Base-by-base conservation (phyloP, 2,797 vertebrate genomes). In the Muscicapa striata region DNA sequence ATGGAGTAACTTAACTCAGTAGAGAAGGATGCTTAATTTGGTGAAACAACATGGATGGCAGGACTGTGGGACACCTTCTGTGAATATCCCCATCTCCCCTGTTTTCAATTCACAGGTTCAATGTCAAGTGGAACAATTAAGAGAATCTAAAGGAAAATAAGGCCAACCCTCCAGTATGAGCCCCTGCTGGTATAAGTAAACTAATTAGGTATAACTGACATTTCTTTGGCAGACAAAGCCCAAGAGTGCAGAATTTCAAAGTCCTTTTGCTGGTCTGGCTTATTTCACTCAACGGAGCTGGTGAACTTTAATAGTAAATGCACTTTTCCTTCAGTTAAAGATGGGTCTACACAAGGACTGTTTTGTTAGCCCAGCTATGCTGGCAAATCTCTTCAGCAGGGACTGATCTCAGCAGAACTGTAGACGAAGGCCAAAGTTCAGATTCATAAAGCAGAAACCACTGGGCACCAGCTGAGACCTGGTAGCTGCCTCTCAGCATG, bases 271-370 rank as follows among this genome's bases (percentile, higher is more conserved):
- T 85, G 49, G 15, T 72, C 66, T 96, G 90, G 58, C 43, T 94
- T 87, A 57, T 89, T 84, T 94, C 84, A 79, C 36, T 90, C 84
- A 84, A 51, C 84, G 89, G 78, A 92, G 54, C 36, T 49, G 30
- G 66, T 67, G 49, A 87, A 83, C 29, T 78, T 70, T 51, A 83
- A 48, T 66, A 81, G 41, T n/a, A 81, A 95, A 87, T 9, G 20
- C 62, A 66, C 84, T 93, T 93, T 90, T 64, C 46, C 54, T 61
- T 78, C 46, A 54, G 51, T 36, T 79, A 78, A 82, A 76, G 80
- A 72, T 46, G 40, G 48, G 34, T 49, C 58, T 84, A n/a, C 59
- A 36, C 32, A 49, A 46, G 63, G 43, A 43, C 46, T 58, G 29
- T 51, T 95, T 68, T 62, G 43, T 62, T 89, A 69, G 51, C 24